Evolutionary conservation across 2,888 invertebrate species (phyloP).

Genomic region (Eurois occulta): DNA sequence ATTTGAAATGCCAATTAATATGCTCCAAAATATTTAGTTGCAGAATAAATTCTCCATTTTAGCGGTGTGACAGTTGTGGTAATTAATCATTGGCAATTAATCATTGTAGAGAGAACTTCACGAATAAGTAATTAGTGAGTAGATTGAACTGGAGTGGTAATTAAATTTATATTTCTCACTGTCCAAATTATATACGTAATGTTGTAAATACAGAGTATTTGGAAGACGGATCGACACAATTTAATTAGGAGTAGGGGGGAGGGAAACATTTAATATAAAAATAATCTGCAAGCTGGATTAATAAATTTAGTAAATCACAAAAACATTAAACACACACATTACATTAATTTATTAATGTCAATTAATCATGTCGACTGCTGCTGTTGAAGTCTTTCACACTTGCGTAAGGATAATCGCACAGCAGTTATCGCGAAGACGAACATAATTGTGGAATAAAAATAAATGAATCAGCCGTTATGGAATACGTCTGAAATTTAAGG

Average conservation of each 20-base stretch:
- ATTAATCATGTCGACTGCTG: conserved; percentile 10
- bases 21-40: conserved; percentile 15
- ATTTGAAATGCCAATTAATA: background rate
- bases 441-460: background rate
- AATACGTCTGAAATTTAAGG: background rate
- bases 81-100: conserved; percentile 62
- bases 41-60: conserved; percentile 39
- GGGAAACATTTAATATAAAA: background rate
- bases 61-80: conserved; percentile 40
- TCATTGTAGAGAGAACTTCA: conserved; percentile 50
- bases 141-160: conserved; percentile 17
- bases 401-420: background rate
- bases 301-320: background rate
- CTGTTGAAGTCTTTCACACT: background rate
- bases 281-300: background rate
- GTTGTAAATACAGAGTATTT: background rate
- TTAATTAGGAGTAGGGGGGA: background rate
- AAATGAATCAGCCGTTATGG: background rate
- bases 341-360: background rate
- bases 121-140: conserved; percentile 54
- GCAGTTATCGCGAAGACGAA: background rate
- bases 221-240: background rate
- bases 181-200: conserved; percentile 10
- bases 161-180: conserved; percentile 47
- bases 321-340: too few species aligned